phyloP scores from a whole-genome alignment of 2,113 vertebrate species.

The Sylvilagus bachmani region DNA sequence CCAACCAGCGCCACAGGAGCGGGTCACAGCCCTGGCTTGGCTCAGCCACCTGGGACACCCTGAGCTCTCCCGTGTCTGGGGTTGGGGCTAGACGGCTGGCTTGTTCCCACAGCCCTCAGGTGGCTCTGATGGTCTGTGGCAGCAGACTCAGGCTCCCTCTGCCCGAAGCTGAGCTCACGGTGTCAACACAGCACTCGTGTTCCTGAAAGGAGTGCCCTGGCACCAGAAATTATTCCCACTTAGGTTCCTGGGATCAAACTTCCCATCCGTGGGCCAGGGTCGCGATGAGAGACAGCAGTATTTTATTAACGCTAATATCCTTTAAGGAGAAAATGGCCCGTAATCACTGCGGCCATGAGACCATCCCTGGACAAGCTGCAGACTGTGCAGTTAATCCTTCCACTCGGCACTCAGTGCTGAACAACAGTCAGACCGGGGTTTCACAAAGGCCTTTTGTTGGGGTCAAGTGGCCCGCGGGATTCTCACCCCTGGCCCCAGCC shows the following conservation, averaged over 20 bases:
- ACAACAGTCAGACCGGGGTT: constrained; percentile 35
- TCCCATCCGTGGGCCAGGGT: constrained; percentile 60
- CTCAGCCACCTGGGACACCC: background rate
- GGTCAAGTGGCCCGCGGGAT: constrained; percentile 46
- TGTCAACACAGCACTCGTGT: constrained; percentile 60
- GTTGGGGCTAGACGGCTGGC: background rate
- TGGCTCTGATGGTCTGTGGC: constrained; percentile 30
- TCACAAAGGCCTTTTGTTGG: constrained; percentile 61
- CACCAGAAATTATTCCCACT: constrained; percentile 70
- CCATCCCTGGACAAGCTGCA: constrained; percentile 73
- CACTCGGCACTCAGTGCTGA: constrained; percentile 51
- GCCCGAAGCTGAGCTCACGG: constrained; percentile 58
- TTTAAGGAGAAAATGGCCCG: constrained; percentile 72
- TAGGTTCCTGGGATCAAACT: constrained; percentile 79
- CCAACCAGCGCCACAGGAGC: background rate
- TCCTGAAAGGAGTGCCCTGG: constrained; percentile 67
- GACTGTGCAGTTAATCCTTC: constrained; percentile 73
- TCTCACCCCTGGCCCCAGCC: constrained; percentile 37
- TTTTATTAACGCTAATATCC: constrained; percentile 78
- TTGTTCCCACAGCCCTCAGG: background rate
- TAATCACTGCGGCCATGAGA: constrained; percentile 76
- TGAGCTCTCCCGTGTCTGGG: background rate
- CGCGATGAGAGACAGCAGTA: constrained; percentile 74
- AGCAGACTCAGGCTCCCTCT: background rate
- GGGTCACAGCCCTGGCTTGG: background rate